These are phyloP conservation scores for Lycaena phlaeas DNA, from an alignment of 2,888 invertebrate species.

Conservation along the genomic window DNA sequence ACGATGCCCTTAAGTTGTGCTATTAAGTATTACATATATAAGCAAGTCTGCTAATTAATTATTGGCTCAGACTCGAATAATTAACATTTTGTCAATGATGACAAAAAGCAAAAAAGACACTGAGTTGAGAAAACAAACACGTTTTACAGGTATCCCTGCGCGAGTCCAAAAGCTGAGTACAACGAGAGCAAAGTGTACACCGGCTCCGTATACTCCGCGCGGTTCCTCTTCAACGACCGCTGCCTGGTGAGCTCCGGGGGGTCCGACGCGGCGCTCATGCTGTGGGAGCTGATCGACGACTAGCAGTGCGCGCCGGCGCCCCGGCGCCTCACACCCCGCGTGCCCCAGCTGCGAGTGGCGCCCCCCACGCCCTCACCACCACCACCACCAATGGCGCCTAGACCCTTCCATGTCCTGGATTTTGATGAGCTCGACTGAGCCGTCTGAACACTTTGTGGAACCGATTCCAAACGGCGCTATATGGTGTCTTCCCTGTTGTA, in stretches of 20 bases:
- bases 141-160: conserved; percentile 84
- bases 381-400: background rate
- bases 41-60: no score
- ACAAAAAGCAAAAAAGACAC: no score
- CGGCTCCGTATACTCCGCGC: conserved; percentile 82
- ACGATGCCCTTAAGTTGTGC: no score
- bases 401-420: conserved; percentile 3
- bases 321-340: conserved; percentile 43
- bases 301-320: conserved; percentile 57
- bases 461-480: no score
- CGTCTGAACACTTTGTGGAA: no score
- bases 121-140: no score
- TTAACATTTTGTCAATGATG: no score
- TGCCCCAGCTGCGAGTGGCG: conserved; percentile 1
- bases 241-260: conserved; percentile 90
- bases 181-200: conserved; percentile 92
- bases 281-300: conserved; percentile 91
- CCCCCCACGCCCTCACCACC: background rate
- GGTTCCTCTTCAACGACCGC: conserved; percentile 90
- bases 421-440: conserved; percentile 5
- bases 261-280: conserved; percentile 89
- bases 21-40: no score
- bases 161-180: conserved; percentile 89
- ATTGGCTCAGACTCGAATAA: no score
- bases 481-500: no score